These are phyloP conservation scores for Drosophila demipolita DNA, from an alignment of 2,888 invertebrate species.

Conservation along the genomic window DNA sequence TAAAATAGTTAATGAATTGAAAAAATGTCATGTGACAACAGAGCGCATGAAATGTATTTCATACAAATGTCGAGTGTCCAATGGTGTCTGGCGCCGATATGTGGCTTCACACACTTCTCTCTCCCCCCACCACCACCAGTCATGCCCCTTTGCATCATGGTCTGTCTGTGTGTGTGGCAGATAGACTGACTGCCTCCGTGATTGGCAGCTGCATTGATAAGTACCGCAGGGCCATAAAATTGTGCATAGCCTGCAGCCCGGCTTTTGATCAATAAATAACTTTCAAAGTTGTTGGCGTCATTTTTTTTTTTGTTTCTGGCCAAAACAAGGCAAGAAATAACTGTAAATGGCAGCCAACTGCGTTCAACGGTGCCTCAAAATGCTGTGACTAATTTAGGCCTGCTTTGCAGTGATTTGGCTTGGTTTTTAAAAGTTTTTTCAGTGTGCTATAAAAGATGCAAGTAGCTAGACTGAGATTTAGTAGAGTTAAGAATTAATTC, in stretches of 20 bases:
- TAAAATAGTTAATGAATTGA: constrained; percentile 74
- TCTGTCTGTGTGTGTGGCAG: constrained; percentile 13
- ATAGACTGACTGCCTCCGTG: constrained; percentile 46
- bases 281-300: background rate
- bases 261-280: constrained; percentile 22
- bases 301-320: constrained; percentile 1
- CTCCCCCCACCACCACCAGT: background rate
- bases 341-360: constrained; percentile 21
- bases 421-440: background rate
- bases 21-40: constrained; percentile 70
- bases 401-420: constrained; percentile 22
- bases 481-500: constrained; percentile 6
- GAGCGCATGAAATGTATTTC: constrained; percentile 59
- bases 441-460: constrained; percentile 36
- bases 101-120: constrained; percentile 16
- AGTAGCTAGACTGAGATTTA: background rate
- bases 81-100: constrained; percentile 50
- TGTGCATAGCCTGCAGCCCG: constrained; percentile 35
- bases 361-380: background rate
- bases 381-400: constrained; percentile 33
- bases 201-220: constrained; percentile 69
- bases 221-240: constrained; percentile 49
- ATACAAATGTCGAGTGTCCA: constrained; percentile 43
- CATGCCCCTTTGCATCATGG: background rate
- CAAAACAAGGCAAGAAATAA: constrained; percentile 17